Conservation (phyloP, 2,113 vertebrate species). For the Entosphenus tridentatus region DNA sequence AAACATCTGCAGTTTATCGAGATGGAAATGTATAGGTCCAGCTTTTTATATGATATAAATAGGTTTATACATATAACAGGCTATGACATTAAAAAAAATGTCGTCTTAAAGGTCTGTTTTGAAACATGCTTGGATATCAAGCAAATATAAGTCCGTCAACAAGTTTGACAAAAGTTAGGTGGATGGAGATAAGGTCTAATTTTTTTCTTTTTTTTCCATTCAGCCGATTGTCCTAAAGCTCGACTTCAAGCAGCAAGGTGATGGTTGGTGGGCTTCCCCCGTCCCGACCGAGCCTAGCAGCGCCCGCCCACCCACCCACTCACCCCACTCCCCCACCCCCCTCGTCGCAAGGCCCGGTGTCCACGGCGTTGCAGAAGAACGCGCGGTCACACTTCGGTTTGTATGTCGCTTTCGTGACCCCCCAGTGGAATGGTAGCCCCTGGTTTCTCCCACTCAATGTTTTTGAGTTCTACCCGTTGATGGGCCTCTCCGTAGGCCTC, state of each 20-base stretch:
- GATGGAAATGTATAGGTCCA: not conserved
- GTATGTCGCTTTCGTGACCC: slow-evolving; percentile 5
- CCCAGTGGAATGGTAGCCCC: not conserved
- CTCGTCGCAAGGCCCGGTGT: not conserved
- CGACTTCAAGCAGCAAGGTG: not conserved
- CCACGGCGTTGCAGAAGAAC: not conserved
- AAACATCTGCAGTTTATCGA: not conserved
- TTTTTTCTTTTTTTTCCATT: not conserved
- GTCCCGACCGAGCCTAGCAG: not conserved
- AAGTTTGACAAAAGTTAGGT: too few relatives aligned
- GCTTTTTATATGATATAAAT: not conserved
- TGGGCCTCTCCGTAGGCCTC: slow-evolving; percentile 2
- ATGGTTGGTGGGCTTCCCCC: not conserved
- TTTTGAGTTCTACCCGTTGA: not conserved
- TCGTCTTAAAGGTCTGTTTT: not conserved
- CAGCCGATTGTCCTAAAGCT: not conserved
- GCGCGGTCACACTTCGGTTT: slow-evolving; percentile 5
- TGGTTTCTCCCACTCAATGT: slow-evolving; percentile 5
- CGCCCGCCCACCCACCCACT: not conserved
- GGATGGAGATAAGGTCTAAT: not conserved
- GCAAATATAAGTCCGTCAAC: not conserved
- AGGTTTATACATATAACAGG: too few relatives aligned
- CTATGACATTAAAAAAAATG: not conserved
- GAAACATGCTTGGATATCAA: slow-evolving; percentile 5
- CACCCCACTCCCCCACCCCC: not conserved